Percentiles rank a stretch among this genome's conserved stretches.
These are phyloP conservation scores for Venustoraphidia nigricollis DNA, from an alignment of 2,888 invertebrate species.

Conservation along the genomic window DNA sequence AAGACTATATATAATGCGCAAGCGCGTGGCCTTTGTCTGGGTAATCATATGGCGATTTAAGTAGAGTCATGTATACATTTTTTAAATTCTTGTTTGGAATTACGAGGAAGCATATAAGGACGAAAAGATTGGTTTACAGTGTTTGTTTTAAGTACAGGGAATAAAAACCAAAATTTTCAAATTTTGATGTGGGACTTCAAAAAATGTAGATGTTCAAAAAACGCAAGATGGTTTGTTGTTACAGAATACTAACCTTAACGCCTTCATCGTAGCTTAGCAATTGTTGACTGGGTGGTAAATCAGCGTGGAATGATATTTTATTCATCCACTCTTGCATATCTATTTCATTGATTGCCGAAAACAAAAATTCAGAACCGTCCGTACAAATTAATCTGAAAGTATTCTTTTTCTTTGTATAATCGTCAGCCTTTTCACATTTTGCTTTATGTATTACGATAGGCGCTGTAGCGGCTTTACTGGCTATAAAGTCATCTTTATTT, in stretches of 20 bases:
- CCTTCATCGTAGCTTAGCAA: constrained; percentile 66
- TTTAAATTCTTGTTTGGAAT: no score
- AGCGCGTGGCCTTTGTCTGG: no score
- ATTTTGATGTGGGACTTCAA: no score
- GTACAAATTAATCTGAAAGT: constrained; percentile 77
- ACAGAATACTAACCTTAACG: constrained; percentile 31
- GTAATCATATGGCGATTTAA: no score
- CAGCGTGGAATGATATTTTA: constrained; percentile 87
- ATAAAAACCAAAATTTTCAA: no score
- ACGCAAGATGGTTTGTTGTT: background rate
- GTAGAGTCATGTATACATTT: no score
- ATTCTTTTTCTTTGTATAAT: constrained; percentile 90
- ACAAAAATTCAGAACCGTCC: constrained; percentile 88
- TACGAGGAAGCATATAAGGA: no score
- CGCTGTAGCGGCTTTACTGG: constrained; percentile 76
- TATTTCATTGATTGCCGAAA: constrained; percentile 56
- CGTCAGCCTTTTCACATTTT: constrained; percentile 69
- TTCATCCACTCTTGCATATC: constrained; percentile 82
- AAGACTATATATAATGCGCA: no score
- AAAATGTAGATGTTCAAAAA: background rate
- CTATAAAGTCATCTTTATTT: constrained; percentile 79
- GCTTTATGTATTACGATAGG: constrained; percentile 69
- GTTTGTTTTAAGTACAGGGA: no score
- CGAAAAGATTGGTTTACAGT: no score
- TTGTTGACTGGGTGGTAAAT: constrained; percentile 77